Evolutionary conservation across 2,113 vertebrate species (phyloP).

Genomic region (Myrmecophaga tridactyla): DNA sequence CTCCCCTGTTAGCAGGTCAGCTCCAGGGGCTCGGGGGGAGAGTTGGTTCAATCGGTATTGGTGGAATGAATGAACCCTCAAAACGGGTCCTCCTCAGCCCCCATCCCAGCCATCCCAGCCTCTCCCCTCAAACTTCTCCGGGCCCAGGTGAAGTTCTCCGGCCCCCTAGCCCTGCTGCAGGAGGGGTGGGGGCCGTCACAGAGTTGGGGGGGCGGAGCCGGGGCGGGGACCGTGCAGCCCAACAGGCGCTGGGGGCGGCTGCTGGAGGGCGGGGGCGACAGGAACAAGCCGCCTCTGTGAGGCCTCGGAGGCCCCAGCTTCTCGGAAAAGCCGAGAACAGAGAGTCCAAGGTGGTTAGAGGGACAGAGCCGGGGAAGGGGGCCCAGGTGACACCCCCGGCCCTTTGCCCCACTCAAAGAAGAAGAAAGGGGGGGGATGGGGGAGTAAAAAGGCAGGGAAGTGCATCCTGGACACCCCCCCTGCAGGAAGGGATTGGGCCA

Average conservation of each 20-base stretch:
- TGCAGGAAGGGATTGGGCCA: neutral
- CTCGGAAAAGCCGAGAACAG: conserved; percentile 67
- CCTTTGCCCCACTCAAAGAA: neutral
- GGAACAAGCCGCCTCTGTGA: conserved; percentile 65
- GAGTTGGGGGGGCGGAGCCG: neutral
- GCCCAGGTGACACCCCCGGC: neutral
- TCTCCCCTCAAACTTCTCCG: neutral
- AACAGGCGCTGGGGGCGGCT: conserved; percentile 54
- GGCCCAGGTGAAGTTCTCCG: conserved; percentile 48
- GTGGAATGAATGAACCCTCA: conserved; percentile 70
- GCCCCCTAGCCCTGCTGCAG: neutral
- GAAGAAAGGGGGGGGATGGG: neutral
- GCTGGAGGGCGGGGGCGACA: conserved; percentile 43
- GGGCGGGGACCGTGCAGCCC: conserved; percentile 55
- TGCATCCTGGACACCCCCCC: neutral
- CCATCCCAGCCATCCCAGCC: neutral
- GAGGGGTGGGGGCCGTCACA: neutral
- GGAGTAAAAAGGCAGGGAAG: neutral
- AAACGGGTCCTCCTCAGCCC: neutral
- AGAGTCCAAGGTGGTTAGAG: conserved; percentile 48
- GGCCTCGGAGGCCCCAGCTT: conserved; percentile 70
- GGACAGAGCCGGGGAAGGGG: conserved; percentile 19
- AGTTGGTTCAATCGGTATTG: conserved; percentile 48
- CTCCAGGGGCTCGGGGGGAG: neutral
- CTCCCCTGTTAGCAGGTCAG: conserved; percentile 28